Percentiles rank a stretch among this genome's conserved stretches.
phyloP scores from a whole-genome alignment of 2,797 vertebrate species.

The Brachymystax lenok region DNA sequence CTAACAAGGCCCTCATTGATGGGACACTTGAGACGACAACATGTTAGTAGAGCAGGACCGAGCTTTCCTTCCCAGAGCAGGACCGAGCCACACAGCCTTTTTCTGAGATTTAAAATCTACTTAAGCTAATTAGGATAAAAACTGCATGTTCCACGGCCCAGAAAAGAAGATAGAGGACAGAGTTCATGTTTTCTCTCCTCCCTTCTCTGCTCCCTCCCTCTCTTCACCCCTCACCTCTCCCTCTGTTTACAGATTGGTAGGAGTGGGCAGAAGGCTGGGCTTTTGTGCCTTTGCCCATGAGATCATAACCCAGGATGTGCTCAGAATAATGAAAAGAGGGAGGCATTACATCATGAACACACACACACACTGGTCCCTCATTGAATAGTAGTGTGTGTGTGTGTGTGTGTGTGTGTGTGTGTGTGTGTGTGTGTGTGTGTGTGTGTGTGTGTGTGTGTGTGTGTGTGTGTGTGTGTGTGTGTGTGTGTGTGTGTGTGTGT shows the following conservation, averaged over 20 bases:
- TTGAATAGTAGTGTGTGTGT: conserved; percentile 1
- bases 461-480: not conserved
- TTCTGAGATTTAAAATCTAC: conserved; percentile 45
- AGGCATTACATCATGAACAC: conserved; percentile 14
- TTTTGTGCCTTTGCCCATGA: conserved; percentile 35
- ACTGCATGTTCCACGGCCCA: conserved; percentile 40
- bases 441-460: not conserved
- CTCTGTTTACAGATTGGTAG: not conserved
- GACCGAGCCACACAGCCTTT: conserved; percentile 51
- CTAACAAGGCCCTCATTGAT: conserved; percentile 68
- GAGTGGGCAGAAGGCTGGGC: not conserved
- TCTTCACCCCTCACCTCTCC: not conserved
- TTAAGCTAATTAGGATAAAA: conserved; percentile 67
- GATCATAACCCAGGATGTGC: conserved; percentile 22
- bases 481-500: not conserved
- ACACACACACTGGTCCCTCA: conserved; percentile 3
- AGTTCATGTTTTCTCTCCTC: not conserved
- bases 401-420: conserved; percentile 10
- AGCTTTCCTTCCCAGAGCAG: conserved; percentile 52
- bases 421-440: conserved; percentile 31
- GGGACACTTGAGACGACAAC: conserved; percentile 65
- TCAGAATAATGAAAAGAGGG: conserved; percentile 4
- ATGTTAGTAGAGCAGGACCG: conserved; percentile 55
- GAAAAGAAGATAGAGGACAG: not conserved
- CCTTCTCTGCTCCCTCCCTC: conserved; percentile 12